Base-by-base conservation (phyloP, 2,888 invertebrate species). In the Chrysodeixis includens region DNA sequence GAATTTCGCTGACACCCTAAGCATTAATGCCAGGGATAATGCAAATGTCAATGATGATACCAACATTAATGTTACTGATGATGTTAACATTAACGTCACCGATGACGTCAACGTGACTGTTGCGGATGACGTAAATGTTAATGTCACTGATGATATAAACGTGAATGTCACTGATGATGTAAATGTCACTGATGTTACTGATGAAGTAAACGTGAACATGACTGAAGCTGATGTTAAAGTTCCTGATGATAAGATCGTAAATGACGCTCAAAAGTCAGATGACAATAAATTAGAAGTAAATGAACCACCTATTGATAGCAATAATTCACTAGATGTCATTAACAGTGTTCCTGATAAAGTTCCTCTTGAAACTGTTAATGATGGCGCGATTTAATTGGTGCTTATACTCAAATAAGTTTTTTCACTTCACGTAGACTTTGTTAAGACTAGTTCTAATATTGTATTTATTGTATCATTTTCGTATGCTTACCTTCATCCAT, bases 381-480 rank as follows among this genome's bases (percentile, higher is more conserved):
- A 74, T 40, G 63, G 26, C 40, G 62, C 67, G 57, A n/a, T 40
- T 14, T 67, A 66, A 59, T 66, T 26, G 44, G 46, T 32, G 26
- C 30, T 22, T 52, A 52, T 58, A 61, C 16, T 62, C 62, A 55
- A n/a, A 58, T 73, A 53, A 22, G 30, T 26, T 62, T 26, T 44
- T 57, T 65, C n/a, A 62, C 57, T 53, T 53, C 35, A 56, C 3
- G 32, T 66, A 72, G 62, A 65, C 35, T 30, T 59, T 51, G 44
- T 49, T 20, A 35, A 44, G 61, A 56, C 73, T 72, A 40, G 40
- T 40, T 40, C n/a, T 5, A 16, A 40, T 1, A 12, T 40, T 61
- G 58, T 62, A 72, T 72, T 72, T 73, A 72, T 72, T 77, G 0
- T 40, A 52, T 44, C 6, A 49, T 53, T 58, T 72, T 59, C 16